phyloP scores from a whole-genome alignment of 2,113 vertebrate species.

The Bostrychus sinensis region DNA sequence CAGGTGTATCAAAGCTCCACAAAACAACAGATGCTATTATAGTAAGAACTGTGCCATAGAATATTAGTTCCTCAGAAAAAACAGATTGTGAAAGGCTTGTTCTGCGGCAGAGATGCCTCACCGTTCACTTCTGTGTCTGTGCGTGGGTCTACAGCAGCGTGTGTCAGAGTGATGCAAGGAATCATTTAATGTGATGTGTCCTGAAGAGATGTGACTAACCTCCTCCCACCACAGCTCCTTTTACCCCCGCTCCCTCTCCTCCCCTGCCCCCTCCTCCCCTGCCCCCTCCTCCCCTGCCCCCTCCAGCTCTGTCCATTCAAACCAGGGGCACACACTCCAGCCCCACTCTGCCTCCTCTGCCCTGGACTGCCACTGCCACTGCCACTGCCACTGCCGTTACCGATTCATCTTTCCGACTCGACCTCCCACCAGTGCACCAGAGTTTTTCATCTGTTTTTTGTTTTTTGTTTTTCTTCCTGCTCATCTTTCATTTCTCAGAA shows the following conservation, averaged over 20 bases:
- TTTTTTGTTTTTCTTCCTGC: neutral
- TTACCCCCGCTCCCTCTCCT: too few species aligned
- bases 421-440: conserved; percentile 16
- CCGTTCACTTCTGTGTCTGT: conserved; percentile 53
- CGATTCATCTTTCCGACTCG: conserved; percentile 37
- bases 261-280: conserved; percentile 26
- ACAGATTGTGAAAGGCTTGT: too few species aligned
- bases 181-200: conserved; percentile 50
- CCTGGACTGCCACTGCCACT: conserved; percentile 34
- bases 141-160: conserved; percentile 42
- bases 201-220: conserved; percentile 59
- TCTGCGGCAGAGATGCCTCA: conserved; percentile 73
- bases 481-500: neutral
- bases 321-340: conserved; percentile 46
- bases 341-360: conserved; percentile 35
- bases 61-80: too few species aligned
- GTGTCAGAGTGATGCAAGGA: conserved; percentile 61
- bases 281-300: conserved; percentile 34
- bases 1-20: too few species aligned
- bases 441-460: neutral
- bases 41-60: too few species aligned
- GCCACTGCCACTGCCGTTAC: too few species aligned
- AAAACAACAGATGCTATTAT: too few species aligned
- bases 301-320: conserved; percentile 47
- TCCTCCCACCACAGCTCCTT: conserved; percentile 38